phyloP scores from a whole-genome alignment of 2,797 vertebrate genomes.

The Delichon dasypus region DNA sequence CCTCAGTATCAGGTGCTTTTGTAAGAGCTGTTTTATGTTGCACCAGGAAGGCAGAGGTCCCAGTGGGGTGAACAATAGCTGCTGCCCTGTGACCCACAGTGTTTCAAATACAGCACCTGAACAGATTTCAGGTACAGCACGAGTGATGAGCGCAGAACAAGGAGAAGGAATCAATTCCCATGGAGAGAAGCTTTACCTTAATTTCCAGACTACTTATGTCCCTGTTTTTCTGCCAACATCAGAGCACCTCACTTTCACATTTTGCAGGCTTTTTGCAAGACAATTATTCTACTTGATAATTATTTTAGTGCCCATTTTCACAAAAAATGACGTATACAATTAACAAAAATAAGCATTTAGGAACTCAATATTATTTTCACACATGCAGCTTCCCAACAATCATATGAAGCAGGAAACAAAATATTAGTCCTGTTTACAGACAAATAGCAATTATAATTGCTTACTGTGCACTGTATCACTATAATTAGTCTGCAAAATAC shows the following conservation, averaged over 20 bases:
- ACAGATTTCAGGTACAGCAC: background rate
- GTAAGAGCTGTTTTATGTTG: background rate
- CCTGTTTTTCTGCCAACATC: background rate
- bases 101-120: background rate
- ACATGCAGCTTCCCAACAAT: background rate
- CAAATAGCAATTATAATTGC: background rate
- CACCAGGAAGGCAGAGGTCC: background rate
- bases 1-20: background rate
- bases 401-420: background rate
- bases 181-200: background rate
- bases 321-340: background rate
- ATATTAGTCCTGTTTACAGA: background rate
- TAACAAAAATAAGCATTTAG: background rate
- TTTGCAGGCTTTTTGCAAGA: background rate
- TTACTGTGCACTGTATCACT: background rate
- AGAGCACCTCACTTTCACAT: background rate
- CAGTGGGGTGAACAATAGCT: background rate
- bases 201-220: background rate
- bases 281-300: background rate
- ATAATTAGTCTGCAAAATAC: background rate
- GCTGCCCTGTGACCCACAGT: background rate
- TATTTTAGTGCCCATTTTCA: background rate
- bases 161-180: background rate
- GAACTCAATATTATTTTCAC: background rate
- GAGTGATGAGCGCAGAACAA: background rate